Conservation (phyloP, 2,888 invertebrate species). For the Ceramica pisi region DNA sequence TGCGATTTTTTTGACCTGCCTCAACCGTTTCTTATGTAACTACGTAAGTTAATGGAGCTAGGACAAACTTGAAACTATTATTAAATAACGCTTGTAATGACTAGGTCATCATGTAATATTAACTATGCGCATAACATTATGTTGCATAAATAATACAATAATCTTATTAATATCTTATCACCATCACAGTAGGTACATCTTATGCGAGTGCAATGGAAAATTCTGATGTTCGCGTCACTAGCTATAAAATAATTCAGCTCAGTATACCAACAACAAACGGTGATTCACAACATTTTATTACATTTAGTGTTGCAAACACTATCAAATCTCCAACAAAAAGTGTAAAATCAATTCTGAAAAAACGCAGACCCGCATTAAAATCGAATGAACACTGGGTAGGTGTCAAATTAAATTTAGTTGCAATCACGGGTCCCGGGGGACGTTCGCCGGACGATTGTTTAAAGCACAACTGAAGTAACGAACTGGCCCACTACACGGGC, state of each 20-base stretch:
- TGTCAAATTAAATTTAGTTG: conserved; percentile 60
- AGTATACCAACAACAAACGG: background rate
- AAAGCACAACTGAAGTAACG: conserved; percentile 71
- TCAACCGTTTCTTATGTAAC: no score
- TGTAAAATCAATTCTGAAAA: conserved; percentile 4
- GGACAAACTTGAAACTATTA: no score
- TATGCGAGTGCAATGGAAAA: no score
- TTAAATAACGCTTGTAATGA: no score
- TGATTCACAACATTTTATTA: background rate
- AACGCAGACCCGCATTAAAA: conserved; percentile 35
- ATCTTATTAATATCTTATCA: no score
- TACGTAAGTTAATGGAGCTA: no score
- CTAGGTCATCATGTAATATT: no score
- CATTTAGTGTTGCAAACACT: background rate
- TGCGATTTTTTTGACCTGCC: no score
- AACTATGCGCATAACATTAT: no score
- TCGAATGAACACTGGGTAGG: conserved; percentile 36
- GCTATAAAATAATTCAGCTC: background rate
- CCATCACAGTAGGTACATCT: no score
- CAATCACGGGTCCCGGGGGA: conserved; percentile 71
- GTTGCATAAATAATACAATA: no score
- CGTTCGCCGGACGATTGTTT: conserved; percentile 74
- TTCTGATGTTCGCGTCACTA: no score
- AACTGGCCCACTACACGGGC: conserved; percentile 73
- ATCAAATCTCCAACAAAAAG: background rate